Base-by-base conservation (phyloP, 2,888 invertebrate species). In the Troides oblongomaculatus region DNA sequence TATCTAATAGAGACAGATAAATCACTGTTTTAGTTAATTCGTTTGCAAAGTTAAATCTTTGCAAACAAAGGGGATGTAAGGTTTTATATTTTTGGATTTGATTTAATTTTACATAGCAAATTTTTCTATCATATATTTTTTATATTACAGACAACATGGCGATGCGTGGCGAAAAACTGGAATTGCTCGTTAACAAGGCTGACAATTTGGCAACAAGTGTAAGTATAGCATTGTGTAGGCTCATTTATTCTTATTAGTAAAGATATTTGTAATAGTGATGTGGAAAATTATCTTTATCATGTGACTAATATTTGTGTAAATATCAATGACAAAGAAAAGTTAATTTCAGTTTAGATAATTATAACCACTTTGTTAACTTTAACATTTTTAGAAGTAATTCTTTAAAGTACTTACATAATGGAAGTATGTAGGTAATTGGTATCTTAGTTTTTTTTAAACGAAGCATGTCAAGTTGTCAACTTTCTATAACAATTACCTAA, bases 141-240 rank as follows among this genome's bases (percentile, higher is more conserved):
- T 72, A 62, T 61, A 68, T 93, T 94, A 71, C 93, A 97, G 98
- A 98, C 87, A 97, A 95, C 83, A 95, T 99, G 80, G 95, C 97
- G 53, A 96, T 96, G 93, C 94, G 99, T 77, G 99, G 98, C 8
- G 99, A 99, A 90, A 95, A 96, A 87, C 89, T 99, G 76, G 98
- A 99, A 85, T 91, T 99, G 66, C 93, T 99, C 68, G 96, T 99
- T 10, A 96, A 98, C 85, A 98, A 98, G 93, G 96, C 99, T 64
- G 97, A 98, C 84, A 97, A 97, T 87, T 94, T 99, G 75, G 96
- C 95, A 81, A 95, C 96, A 73, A 96, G 95, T 87, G 98, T 98
- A 93, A 95, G 96, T 94, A 76, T 76, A 60, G 70, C 17, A 18
- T 21, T 21, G n/a, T 50, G 50, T 50, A 18, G 50, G 5, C 14